Conservation (phyloP, 2,888 invertebrate species). For the Ectemnius continuus region DNA sequence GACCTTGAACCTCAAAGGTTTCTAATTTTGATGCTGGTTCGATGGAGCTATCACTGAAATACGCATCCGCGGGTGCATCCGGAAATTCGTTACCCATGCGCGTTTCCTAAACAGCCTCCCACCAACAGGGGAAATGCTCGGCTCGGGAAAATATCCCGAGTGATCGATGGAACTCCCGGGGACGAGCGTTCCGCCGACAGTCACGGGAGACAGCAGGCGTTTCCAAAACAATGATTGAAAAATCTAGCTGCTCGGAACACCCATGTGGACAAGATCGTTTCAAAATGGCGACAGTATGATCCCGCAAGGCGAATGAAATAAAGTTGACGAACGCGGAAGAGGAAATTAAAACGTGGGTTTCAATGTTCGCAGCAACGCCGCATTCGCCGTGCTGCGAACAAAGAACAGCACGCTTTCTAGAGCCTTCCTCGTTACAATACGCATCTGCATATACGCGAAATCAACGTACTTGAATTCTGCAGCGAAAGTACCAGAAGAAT, state of each 20-base stretch:
- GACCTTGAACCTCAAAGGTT: constrained; percentile 37
- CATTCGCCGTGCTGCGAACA: constrained; percentile 33
- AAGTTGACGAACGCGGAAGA: constrained; percentile 41
- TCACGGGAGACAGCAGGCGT: no score
- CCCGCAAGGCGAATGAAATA: constrained; percentile 39
- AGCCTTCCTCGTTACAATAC: constrained; percentile 33
- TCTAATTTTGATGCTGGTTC: constrained; percentile 16
- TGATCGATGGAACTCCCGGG: neutral
- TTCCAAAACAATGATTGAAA: constrained; percentile 8
- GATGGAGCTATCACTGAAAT: neutral
- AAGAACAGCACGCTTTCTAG: constrained; percentile 50
- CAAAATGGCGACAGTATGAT: constrained; percentile 56
- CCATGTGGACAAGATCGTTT: constrained; percentile 55
- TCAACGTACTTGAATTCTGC: no score
- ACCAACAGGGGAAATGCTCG: no score
- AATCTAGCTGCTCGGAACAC: constrained; percentile 26
- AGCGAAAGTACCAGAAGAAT: constrained; percentile 9
- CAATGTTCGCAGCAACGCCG: constrained; percentile 7
- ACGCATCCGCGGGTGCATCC: neutral
- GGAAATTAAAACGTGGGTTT: constrained; percentile 34
- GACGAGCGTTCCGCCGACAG: no score
- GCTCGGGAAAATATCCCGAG: neutral
- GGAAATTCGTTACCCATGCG: constrained; percentile 3
- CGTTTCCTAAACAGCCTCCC: no score
- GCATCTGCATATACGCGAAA: no score